Evolutionary conservation across 2,113 vertebrate genomes (phyloP).

Genomic region (Calyptommatus sinebrachiatus): DNA sequence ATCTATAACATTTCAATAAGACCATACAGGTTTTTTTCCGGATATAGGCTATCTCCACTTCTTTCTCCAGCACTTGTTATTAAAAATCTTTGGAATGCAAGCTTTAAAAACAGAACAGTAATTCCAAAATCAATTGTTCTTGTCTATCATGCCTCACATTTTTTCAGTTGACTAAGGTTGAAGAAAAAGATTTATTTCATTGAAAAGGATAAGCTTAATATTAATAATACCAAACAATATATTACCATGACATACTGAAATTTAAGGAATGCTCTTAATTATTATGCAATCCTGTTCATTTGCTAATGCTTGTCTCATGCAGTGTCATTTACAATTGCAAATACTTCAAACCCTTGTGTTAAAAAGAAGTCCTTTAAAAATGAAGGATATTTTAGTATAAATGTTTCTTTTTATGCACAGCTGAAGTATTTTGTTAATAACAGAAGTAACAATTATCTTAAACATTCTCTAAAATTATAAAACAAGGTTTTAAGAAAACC

Average conservation of each 20-base stretch:
- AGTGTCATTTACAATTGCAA: slow-evolving; percentile 3
- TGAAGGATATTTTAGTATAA: neutral
- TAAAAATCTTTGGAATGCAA: too few relatives aligned
- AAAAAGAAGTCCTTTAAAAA: neutral
- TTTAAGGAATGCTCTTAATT: neutral
- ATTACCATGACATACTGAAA: neutral
- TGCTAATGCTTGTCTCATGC: neutral
- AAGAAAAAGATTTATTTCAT: neutral
- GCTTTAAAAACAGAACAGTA: neutral
- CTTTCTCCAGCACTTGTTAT: neutral
- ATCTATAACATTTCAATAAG: neutral
- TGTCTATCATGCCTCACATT: neutral
- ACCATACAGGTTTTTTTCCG: neutral
- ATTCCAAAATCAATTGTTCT: neutral
- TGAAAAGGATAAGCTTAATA: neutral
- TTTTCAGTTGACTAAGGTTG: neutral
- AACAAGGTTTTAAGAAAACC: neutral
- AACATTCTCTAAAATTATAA: neutral
- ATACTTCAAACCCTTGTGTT: neutral
- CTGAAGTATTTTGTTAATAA: neutral
- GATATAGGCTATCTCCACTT: neutral
- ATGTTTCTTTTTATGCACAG: slow-evolving; percentile 1
- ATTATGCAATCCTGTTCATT: neutral
- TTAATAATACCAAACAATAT: neutral
- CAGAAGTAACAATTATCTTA: neutral